phyloP scores from a whole-genome alignment of 2,797 vertebrate species.

The Centropyge bicolor region DNA sequence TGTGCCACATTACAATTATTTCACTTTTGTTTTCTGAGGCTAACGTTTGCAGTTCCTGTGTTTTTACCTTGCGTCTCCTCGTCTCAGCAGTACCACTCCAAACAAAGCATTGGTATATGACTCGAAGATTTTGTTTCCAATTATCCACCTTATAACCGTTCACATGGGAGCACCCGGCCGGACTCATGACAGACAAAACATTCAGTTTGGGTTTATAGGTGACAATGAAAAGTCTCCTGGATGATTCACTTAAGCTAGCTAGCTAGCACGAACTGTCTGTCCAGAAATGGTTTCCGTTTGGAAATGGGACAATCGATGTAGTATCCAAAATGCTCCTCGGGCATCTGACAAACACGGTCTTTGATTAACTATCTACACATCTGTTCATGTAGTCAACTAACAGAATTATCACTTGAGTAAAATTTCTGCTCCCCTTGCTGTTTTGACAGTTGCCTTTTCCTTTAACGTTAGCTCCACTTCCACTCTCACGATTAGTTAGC shows the following conservation, averaged over 20 bases:
- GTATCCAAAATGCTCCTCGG: constrained; percentile 82
- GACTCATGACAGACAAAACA: constrained; percentile 93
- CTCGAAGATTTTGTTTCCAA: constrained; percentile 97
- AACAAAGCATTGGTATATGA: constrained; percentile 99
- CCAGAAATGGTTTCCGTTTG: constrained; percentile 85
- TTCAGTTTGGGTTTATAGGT: constrained; percentile 79
- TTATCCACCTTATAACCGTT: constrained; percentile 98
- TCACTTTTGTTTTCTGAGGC: constrained; percentile 55
- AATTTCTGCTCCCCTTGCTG: constrained; percentile 66
- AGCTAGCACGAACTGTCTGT: constrained; percentile 81
- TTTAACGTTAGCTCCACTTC: constrained; percentile 80
- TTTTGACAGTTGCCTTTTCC: constrained; percentile 80
- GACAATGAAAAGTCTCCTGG: constrained; percentile 80
- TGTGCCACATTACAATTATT: constrained; percentile 58
- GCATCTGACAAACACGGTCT: constrained; percentile 77
- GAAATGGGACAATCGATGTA: constrained; percentile 82
- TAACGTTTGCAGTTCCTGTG: constrained; percentile 65
- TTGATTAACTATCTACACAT: constrained; percentile 52
- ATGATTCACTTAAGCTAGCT: constrained; percentile 76
- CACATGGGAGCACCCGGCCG: constrained; percentile 97
- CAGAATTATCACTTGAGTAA: constrained; percentile 44
- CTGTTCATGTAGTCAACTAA: constrained; percentile 56
- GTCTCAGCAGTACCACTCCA: constrained; percentile 96
- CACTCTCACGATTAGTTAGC: constrained; percentile 84
- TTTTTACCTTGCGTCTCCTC: constrained; percentile 95